These are phyloP conservation scores for Meriones psammophilus DNA, from an alignment of 2,797 vertebrate species.

Conservation along the genomic window DNA sequence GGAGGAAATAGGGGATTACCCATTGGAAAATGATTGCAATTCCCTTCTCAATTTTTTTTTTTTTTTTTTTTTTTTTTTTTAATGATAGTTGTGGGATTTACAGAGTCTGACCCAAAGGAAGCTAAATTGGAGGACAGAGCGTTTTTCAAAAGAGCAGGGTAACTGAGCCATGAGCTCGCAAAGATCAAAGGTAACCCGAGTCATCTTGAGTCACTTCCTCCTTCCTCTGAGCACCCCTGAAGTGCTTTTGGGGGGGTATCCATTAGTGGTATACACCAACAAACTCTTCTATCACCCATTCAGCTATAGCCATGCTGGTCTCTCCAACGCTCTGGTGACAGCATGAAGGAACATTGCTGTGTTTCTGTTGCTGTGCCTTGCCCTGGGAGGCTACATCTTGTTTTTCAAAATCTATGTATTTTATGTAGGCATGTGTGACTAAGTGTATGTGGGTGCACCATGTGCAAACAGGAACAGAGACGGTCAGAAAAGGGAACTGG, in stretches of 20 bases:
- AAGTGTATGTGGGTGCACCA: too few species aligned
- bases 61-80: background rate
- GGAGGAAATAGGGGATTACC: slow-evolving; percentile 1
- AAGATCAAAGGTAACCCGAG: background rate
- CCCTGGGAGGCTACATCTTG: background rate
- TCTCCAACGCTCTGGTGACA: background rate
- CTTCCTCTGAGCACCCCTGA: slow-evolving; percentile 6
- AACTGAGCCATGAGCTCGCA: background rate
- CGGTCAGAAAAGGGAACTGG: too few species aligned
- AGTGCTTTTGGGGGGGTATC: background rate
- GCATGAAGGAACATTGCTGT: background rate
- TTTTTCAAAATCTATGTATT: background rate
- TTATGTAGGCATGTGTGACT: too few species aligned
- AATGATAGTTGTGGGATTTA: background rate
- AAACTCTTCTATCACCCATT: background rate
- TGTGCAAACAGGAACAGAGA: accelerated
- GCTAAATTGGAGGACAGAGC: background rate
- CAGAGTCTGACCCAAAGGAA: background rate
- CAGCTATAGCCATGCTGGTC: background rate
- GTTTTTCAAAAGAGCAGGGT: slow-evolving; percentile 26
- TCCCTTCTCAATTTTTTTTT: background rate
- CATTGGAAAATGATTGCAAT: background rate
- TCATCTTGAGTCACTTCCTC: background rate
- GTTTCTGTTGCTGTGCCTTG: background rate
- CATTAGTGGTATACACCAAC: background rate